A percentile compares a stretch with the other conserved stretches of the same genome.
Evolutionary conservation across 2,888 invertebrate genomes (phyloP).

Genomic region (Adela reaumurella): DNA sequence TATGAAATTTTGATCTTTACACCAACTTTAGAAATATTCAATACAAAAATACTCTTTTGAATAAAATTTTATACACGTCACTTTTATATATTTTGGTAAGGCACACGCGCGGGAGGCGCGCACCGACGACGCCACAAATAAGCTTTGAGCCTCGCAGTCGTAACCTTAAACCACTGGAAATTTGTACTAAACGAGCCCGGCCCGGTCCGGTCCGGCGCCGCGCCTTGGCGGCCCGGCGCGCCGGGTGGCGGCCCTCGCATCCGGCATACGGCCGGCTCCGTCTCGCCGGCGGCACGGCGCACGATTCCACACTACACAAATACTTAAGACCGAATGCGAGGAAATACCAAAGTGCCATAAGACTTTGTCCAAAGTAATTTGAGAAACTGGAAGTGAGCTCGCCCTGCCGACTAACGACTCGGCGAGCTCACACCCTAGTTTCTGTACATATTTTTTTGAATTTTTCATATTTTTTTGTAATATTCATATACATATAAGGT

Average conservation of each 20-base stretch:
- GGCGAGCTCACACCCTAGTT: too few relatives aligned
- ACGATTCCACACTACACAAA: not conserved
- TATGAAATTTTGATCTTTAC: conserved; percentile 60
- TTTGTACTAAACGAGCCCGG: conserved; percentile 42
- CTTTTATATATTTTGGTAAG: conserved; percentile 31
- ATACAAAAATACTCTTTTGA: conserved; percentile 61
- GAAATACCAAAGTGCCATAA: conserved; percentile 15
- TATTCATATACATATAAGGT: not conserved
- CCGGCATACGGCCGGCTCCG: too few relatives aligned
- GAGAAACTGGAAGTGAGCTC: not conserved
- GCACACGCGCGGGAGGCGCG: conserved; percentile 27
- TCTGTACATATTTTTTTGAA: not conserved
- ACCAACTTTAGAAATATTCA: conserved; percentile 60
- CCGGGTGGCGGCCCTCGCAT: too few relatives aligned
- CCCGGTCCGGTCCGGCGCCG: not conserved
- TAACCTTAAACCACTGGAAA: conserved; percentile 55
- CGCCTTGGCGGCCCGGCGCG: not conserved
- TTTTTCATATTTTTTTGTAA: not conserved
- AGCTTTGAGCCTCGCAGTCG: conserved; percentile 48
- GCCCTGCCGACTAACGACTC: too few relatives aligned
- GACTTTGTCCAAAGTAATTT: not conserved
- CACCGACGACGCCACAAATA: conserved; percentile 42
- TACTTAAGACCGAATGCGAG: conserved; percentile 56
- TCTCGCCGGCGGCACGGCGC: not conserved
- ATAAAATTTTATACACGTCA: conserved; percentile 57